phyloP scores from a whole-genome alignment of 2,113 vertebrate genomes.

The Cinclus cinclus region DNA sequence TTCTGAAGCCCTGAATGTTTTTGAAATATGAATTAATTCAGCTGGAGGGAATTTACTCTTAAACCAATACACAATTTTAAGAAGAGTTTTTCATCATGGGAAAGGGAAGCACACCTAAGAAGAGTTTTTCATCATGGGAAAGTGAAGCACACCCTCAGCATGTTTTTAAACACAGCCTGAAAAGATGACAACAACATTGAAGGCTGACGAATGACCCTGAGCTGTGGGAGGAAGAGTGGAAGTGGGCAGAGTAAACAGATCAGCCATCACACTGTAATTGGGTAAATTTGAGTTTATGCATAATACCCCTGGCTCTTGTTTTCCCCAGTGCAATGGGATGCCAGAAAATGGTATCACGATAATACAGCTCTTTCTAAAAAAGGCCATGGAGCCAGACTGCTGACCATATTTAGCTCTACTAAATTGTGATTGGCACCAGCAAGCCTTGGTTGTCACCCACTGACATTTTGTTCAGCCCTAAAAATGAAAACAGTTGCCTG shows the following conservation, averaged over 20 bases:
- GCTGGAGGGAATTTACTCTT: neutral
- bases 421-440: slow-evolving; percentile 25
- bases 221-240: neutral
- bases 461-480: slow-evolving; percentile 58
- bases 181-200: neutral
- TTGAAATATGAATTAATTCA: neutral
- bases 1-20: neutral
- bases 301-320: neutral
- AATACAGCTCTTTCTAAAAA: slow-evolving; percentile 55
- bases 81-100: neutral
- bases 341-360: slow-evolving; percentile 20
- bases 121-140: neutral
- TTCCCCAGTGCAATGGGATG: neutral
- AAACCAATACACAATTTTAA: neutral
- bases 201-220: neutral
- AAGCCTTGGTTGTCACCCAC: slow-evolving; percentile 32
- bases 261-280: neutral
- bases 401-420: slow-evolving; percentile 59
- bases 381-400: slow-evolving; percentile 5
- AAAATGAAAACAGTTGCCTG: slow-evolving; percentile 43
- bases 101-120: neutral
- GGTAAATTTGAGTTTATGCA: neutral
- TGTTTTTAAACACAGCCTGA: neutral
- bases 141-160: neutral
- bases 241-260: neutral